Evolutionary conservation across 2,888 invertebrate species (phyloP).

Genomic region (Thera britannica): DNA sequence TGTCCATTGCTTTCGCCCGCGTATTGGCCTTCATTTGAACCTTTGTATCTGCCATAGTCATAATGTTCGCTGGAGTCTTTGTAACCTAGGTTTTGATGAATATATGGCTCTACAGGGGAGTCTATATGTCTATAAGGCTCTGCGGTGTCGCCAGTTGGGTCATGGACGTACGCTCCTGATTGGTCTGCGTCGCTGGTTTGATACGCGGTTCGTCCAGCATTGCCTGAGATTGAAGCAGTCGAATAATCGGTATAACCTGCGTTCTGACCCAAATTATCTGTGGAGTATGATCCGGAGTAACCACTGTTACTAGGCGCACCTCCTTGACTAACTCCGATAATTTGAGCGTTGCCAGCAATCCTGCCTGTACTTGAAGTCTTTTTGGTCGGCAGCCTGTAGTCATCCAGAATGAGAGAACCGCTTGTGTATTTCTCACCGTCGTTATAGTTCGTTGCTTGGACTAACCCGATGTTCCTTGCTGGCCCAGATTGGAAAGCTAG

Average conservation of each 20-base stretch:
- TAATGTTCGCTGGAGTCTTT: conserved; percentile 62
- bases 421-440: conserved; percentile 66
- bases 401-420: conserved; percentile 75
- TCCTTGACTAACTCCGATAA: conserved; percentile 36
- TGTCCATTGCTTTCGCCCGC: conserved; percentile 51
- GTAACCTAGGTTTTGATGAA: conserved; percentile 62
- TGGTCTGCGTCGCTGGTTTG: conserved; percentile 60
- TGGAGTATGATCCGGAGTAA: conserved; percentile 23
- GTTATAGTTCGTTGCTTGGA: conserved; percentile 66
- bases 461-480: conserved; percentile 58
- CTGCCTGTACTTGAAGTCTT: conserved; percentile 45
- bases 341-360: conserved; percentile 38
- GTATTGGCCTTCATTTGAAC: conserved; percentile 45
- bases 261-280: conserved; percentile 22
- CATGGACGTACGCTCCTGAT: conserved; percentile 78
- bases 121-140: conserved; percentile 74
- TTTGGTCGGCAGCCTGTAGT: conserved; percentile 70
- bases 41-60: conserved; percentile 54
- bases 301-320: conserved; percentile 35
- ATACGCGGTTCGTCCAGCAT: conserved; percentile 47
- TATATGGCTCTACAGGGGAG: conserved; percentile 67
- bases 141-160: conserved; percentile 75
- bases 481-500: conserved; percentile 52
- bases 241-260: conserved; percentile 40
- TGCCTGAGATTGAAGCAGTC: conserved; percentile 36